Conservation (phyloP, 1,140 invertebrate species). For the Eurosta solidaginis region DNA sequence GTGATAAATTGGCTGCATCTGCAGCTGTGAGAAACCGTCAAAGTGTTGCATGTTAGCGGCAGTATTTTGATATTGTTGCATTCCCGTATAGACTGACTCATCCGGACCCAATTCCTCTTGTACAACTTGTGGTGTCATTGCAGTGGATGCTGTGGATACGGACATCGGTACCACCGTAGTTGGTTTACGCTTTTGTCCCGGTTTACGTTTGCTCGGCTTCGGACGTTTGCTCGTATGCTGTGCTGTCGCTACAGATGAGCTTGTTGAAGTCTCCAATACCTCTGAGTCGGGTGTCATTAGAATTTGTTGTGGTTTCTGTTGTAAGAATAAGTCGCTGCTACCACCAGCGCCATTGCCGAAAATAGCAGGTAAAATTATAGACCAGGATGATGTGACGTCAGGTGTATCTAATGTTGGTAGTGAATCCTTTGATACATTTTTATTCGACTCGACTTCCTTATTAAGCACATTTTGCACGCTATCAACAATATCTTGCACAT, state of each 20-base stretch:
- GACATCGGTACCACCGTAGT: conserved; percentile 39
- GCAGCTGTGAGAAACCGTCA: conserved; percentile 37
- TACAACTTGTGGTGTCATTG: conserved; percentile 51
- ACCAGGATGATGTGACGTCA: conserved; percentile 77
- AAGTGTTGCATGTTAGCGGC: conserved; percentile 50
- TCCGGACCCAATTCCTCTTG: conserved; percentile 53
- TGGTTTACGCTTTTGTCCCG: conserved; percentile 41
- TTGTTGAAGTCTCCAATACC: conserved; percentile 60
- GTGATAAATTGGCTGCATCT: conserved; percentile 55
- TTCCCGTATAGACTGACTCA: conserved; percentile 55
- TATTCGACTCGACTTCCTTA: conserved; percentile 73
- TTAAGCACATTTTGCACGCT: conserved; percentile 82
- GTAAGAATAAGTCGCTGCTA: conserved; percentile 66
- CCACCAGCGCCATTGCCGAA: conserved; percentile 71
- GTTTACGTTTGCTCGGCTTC: conserved; percentile 47
- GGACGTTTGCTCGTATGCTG: conserved; percentile 46
- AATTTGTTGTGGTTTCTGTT: conserved; percentile 61
- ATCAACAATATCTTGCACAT: conserved; percentile 77
- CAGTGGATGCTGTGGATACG: conserved; percentile 42
- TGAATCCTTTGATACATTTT: conserved; percentile 63
- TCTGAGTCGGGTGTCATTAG: conserved; percentile 66
- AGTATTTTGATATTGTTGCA: conserved; percentile 53
- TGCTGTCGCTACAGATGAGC: conserved; percentile 42
- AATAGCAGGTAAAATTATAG: conserved; percentile 76
- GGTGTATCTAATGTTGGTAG: conserved; percentile 68